phyloP scores from a whole-genome alignment of 2,797 vertebrate species.

The Masticophis lateralis region DNA sequence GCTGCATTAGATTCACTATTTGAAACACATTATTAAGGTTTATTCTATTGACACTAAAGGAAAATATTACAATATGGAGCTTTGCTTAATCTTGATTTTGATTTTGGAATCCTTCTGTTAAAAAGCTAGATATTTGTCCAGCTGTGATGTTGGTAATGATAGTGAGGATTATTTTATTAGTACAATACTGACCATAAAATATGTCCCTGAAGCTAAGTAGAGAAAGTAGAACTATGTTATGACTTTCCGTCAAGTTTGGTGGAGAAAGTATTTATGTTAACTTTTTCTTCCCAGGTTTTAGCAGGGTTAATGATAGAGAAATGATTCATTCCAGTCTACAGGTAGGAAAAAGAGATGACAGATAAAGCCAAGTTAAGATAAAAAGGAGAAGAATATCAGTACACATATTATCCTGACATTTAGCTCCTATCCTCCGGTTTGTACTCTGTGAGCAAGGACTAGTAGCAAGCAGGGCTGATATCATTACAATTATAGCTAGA shows the following conservation, averaged over 20 bases:
- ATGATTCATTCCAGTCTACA: neutral
- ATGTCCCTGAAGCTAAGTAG: neutral
- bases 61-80: neutral
- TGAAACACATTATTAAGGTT: neutral
- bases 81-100: neutral
- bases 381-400: neutral
- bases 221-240: neutral
- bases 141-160: neutral
- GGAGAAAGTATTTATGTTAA: neutral
- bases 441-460: neutral
- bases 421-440: neutral
- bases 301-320: neutral
- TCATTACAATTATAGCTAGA: neutral
- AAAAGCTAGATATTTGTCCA: neutral
- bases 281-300: too few relatives aligned
- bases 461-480: neutral
- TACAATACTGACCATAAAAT: neutral
- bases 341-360: neutral
- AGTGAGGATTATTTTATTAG: neutral
- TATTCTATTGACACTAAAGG: neutral
- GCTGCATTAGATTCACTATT: neutral
- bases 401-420: neutral
- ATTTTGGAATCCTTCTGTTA: neutral
- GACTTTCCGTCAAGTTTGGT: neutral
- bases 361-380: neutral